These are phyloP conservation scores for Psophia crepitans DNA, from an alignment of 2,113 vertebrate species.

Conservation along the genomic window DNA sequence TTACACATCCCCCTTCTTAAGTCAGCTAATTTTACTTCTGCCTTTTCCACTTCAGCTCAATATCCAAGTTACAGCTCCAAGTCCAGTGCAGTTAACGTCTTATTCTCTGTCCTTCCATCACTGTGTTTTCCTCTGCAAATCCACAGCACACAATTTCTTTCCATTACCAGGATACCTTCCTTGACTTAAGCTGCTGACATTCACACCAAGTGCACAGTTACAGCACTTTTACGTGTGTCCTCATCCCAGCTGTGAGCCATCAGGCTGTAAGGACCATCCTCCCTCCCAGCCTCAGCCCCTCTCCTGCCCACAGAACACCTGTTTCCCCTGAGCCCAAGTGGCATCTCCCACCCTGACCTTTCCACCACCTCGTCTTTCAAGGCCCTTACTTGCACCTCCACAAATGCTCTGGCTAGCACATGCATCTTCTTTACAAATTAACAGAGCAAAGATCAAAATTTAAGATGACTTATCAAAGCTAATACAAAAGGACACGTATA, in stretches of 20 bases:
- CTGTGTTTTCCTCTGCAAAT: neutral
- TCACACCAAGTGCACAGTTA: neutral
- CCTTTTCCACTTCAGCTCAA: constrained; percentile 41
- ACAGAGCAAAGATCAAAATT: neutral
- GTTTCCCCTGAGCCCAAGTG: neutral
- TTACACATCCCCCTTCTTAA: neutral
- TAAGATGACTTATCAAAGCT: neutral
- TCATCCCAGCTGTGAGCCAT: neutral
- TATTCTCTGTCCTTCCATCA: neutral
- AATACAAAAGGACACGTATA: neutral
- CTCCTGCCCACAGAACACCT: neutral
- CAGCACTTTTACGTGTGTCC: neutral
- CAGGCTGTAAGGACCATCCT: neutral
- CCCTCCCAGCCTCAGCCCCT: neutral
- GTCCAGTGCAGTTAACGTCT: constrained; percentile 17
- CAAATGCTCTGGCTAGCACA: rapidly evolving
- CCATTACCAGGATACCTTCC: neutral
- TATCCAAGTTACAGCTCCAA: neutral
- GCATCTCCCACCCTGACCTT: neutral
- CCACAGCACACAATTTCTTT: constrained; percentile 15
- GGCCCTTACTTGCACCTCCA: neutral
- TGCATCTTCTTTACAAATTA: neutral
- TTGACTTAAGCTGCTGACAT: neutral
- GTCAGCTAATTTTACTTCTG: constrained; percentile 55
- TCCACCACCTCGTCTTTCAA: neutral